phyloP scores from a whole-genome alignment of 2,888 invertebrate genomes.

The Ptycholaimellus sp. region DNA sequence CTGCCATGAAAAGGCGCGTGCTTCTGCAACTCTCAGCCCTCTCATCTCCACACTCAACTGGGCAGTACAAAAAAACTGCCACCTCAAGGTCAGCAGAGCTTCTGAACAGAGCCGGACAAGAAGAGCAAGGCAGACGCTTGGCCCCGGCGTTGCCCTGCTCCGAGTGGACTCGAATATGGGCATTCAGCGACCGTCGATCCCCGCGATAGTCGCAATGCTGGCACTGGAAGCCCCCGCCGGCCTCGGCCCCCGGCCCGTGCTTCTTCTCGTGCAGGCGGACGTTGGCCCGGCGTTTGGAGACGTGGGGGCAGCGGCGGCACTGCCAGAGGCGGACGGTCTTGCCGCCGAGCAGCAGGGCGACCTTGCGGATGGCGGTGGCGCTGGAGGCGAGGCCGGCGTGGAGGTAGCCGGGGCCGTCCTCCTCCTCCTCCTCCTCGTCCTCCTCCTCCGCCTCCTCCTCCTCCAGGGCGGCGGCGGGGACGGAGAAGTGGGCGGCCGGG shows the following conservation, averaged over 20 bases:
- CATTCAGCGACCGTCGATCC: not conserved
- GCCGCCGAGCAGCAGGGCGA: too few species aligned
- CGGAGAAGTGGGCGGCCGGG: too few species aligned
- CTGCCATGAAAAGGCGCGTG: constrained; percentile 1
- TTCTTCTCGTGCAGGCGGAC: constrained; percentile 43
- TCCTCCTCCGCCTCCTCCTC: too few species aligned
- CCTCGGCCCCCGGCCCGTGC: constrained; percentile 4
- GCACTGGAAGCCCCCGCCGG: constrained; percentile 4
- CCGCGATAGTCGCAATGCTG: constrained; percentile 3
- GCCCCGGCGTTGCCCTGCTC: not conserved
- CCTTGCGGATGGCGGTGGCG: too few species aligned
- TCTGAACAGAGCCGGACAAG: too few species aligned
- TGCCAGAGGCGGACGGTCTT: constrained; percentile 48
- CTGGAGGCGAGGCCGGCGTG: too few species aligned
- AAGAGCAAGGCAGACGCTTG: too few species aligned
- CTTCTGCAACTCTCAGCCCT: not conserved
- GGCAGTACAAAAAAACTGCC: too few species aligned
- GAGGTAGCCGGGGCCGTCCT: not conserved
- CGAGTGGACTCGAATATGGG: not conserved
- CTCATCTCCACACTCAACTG: too few species aligned
- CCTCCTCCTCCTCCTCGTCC: not conserved
- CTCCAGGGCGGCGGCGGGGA: too few species aligned
- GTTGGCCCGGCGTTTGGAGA: constrained; percentile 52
- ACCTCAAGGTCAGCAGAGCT: too few species aligned
- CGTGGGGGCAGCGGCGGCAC: constrained; percentile 58